Percentiles rank a stretch among this genome's conserved stretches.
phyloP scores from a whole-genome alignment of 2,113 vertebrate species.

The Aspidoscelis tigris region DNA sequence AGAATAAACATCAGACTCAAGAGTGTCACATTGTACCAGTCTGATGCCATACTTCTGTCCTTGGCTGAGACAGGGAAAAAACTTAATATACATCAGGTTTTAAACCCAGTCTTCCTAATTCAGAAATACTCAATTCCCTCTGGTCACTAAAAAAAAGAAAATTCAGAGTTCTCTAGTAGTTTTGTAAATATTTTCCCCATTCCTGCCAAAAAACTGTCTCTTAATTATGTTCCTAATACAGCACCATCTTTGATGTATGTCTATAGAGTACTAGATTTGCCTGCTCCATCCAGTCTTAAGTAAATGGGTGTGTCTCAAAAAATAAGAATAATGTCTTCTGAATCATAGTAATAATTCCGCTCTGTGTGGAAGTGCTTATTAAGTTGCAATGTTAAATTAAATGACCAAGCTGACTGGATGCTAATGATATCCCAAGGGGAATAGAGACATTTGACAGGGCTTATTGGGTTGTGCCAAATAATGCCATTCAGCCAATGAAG shows the following conservation, averaged over 20 bases:
- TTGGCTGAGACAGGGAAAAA: no score
- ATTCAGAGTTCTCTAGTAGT: background rate
- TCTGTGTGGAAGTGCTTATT: slow-evolving; percentile 58
- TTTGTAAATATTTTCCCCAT: background rate
- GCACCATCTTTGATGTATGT: slow-evolving; percentile 7
- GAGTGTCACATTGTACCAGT: no score
- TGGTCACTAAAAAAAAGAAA: background rate
- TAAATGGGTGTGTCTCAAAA: slow-evolving; percentile 63
- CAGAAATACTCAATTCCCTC: background rate
- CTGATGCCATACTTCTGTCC: no score
- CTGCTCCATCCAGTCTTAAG: slow-evolving; percentile 29
- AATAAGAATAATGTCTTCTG: slow-evolving; percentile 64
- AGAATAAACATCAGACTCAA: no score
- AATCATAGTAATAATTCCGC: slow-evolving; percentile 56
- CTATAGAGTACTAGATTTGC: background rate
- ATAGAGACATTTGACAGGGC: slow-evolving; percentile 3
- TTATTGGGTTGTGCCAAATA: background rate
- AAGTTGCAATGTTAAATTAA: slow-evolving; percentile 67
- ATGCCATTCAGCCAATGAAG: background rate
- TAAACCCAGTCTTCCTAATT: background rate
- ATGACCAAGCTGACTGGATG: slow-evolving; percentile 43
- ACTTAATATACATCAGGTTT: background rate
- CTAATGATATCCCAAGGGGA: background rate
- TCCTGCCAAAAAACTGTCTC: accelerated
- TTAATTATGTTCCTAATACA: slow-evolving; percentile 1